Evolutionary conservation across 2,113 vertebrate species (phyloP).

Genomic region (Pogonocichla stellata): DNA sequence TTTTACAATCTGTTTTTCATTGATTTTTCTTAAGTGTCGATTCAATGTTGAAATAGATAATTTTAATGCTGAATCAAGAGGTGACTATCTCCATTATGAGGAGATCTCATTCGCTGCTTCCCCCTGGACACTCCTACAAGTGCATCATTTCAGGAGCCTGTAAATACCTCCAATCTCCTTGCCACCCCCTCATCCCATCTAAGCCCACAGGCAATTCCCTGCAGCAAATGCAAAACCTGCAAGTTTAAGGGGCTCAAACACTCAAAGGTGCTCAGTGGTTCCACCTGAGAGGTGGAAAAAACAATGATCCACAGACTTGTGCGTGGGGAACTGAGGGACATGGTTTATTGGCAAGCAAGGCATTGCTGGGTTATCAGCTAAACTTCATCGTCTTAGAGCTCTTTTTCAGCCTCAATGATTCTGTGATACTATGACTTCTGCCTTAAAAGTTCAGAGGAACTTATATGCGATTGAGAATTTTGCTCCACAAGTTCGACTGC

Average conservation of each 20-base stretch:
- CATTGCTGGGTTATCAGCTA: not conserved
- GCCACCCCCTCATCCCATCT: fast-evolving
- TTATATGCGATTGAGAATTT: not conserved
- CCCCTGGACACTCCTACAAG: not conserved
- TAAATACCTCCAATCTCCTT: not conserved
- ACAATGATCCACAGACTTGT: not conserved
- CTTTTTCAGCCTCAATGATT: not conserved
- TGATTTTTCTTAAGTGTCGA: not conserved
- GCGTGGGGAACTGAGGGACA: not conserved
- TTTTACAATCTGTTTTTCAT: not conserved
- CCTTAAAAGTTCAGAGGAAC: not conserved
- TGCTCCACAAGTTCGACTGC: not conserved
- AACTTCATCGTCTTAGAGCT: not conserved
- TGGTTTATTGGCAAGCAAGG: not conserved
- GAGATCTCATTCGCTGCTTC: not conserved
- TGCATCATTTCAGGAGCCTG: not conserved
- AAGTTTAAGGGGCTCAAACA: not conserved
- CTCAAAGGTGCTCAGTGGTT: not conserved
- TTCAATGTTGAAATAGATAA: not conserved
- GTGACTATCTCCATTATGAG: not conserved
- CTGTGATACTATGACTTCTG: not conserved
- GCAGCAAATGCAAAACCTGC: not conserved
- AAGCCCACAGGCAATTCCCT: not conserved
- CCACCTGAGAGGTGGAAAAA: not conserved
- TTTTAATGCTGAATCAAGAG: slow-evolving; percentile 9